These are phyloP conservation scores for Staurois parvus DNA, from an alignment of 2,797 vertebrate species.

Conservation along the genomic window DNA sequence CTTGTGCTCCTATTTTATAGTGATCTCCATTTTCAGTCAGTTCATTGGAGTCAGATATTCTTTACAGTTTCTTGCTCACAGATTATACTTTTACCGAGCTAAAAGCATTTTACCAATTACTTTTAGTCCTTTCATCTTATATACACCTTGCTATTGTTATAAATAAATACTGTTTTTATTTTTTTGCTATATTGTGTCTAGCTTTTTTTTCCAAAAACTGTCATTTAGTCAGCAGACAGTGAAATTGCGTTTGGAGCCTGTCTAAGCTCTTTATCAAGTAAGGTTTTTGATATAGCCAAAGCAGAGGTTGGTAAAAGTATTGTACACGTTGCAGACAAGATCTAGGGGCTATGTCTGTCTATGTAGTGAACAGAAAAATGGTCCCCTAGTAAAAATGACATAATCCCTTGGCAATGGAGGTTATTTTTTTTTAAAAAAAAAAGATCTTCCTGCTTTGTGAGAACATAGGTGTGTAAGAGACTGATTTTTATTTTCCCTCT, in stretches of 20 bases:
- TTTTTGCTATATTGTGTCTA: conserved; percentile 10
- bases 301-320: not conserved
- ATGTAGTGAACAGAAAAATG: not conserved
- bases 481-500: too few species aligned
- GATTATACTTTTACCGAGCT: conserved; percentile 6
- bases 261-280: conserved; percentile 18
- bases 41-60: conserved; percentile 11
- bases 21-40: too few species aligned
- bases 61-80: not conserved
- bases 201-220: conserved; percentile 5
- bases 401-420: too few species aligned
- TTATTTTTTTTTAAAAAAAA: too few species aligned
- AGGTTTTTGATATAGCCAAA: conserved; percentile 22
- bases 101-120: conserved; percentile 36
- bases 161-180: not conserved
- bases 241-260: conserved; percentile 25
- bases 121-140: not conserved
- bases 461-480: too few species aligned
- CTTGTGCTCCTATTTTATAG: too few species aligned
- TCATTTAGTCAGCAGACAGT: conserved; percentile 34
- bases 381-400: too few species aligned
- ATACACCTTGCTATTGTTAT: not conserved
- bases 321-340: not conserved
- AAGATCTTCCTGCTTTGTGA: too few species aligned
- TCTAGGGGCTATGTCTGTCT: not conserved